Conservation (phyloP, 2,113 vertebrate genomes). For the Burhinus oedicnemus region DNA sequence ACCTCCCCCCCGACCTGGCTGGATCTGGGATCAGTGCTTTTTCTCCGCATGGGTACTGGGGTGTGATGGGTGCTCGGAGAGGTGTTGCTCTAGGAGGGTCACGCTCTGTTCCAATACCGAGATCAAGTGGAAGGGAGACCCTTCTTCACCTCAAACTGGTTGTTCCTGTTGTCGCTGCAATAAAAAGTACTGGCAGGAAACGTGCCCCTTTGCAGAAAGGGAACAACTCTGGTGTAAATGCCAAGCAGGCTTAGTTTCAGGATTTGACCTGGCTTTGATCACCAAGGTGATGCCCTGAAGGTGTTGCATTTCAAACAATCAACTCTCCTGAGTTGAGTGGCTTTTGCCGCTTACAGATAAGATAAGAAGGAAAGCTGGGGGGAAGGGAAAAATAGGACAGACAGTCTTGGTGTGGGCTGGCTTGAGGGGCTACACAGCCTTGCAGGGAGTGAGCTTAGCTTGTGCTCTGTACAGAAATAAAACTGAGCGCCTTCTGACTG, state of each 20-base stretch:
- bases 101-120: neutral
- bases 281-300: neutral
- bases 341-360: neutral
- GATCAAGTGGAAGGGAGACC: neutral
- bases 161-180: neutral
- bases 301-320: neutral
- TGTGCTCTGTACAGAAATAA: neutral
- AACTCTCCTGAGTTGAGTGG: neutral
- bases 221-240: neutral
- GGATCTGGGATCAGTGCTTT: neutral
- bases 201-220: neutral
- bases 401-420: neutral
- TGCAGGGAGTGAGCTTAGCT: neutral
- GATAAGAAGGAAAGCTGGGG: neutral
- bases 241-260: neutral
- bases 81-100: neutral
- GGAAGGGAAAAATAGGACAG: too few species aligned
- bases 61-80: neutral
- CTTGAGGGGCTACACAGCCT: neutral
- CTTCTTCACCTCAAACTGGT: neutral
- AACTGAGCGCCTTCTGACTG: neutral
- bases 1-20: neutral
- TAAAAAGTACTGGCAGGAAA: neutral
- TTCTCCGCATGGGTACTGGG: neutral
- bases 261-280: neutral